Percentiles rank a stretch among this genome's conserved stretches.
Conservation (phyloP, 2,797 vertebrate genomes). For the Poeciliopsis presidionis region DNA sequence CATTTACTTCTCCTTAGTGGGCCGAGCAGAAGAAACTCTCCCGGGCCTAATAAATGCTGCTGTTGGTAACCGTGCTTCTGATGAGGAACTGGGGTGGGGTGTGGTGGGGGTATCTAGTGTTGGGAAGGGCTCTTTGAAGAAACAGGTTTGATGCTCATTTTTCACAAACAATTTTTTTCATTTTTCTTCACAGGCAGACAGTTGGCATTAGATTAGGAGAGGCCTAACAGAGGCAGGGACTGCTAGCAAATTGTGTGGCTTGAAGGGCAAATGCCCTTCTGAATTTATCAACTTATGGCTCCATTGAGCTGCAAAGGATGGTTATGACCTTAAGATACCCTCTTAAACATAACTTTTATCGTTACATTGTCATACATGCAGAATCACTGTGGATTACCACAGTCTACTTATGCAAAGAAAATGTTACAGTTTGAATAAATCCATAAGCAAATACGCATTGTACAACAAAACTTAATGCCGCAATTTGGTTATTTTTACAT, state of each 20-base stretch:
- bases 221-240: conserved; percentile 77
- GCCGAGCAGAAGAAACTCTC: conserved; percentile 75
- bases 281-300: conserved; percentile 85
- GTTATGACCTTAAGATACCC: conserved; percentile 83
- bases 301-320: conserved; percentile 76
- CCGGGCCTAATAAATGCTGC: conserved; percentile 78
- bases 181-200: conserved; percentile 83
- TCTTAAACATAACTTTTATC: conserved; percentile 76
- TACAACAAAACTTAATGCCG: conserved; percentile 6
- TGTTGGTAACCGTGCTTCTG: conserved; percentile 74
- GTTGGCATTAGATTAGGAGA: conserved; percentile 85
- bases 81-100: conserved; percentile 67
- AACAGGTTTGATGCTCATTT: conserved; percentile 78
- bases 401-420: conserved; percentile 43
- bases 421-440: conserved; percentile 55
- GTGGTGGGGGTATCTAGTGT: conserved; percentile 5
- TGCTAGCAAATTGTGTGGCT: conserved; percentile 81
- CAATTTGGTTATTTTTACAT: conserved; percentile 4
- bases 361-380: conserved; percentile 57
- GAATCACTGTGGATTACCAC: conserved; percentile 51
- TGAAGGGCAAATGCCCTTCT: conserved; percentile 85
- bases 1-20: conserved; percentile 81
- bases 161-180: conserved; percentile 83
- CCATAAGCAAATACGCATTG: conserved; percentile 27
- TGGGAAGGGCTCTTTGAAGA: conserved; percentile 27